These are phyloP conservation scores for Adela reaumurella DNA, from an alignment of 2,888 invertebrate species.

Conservation along the genomic window DNA sequence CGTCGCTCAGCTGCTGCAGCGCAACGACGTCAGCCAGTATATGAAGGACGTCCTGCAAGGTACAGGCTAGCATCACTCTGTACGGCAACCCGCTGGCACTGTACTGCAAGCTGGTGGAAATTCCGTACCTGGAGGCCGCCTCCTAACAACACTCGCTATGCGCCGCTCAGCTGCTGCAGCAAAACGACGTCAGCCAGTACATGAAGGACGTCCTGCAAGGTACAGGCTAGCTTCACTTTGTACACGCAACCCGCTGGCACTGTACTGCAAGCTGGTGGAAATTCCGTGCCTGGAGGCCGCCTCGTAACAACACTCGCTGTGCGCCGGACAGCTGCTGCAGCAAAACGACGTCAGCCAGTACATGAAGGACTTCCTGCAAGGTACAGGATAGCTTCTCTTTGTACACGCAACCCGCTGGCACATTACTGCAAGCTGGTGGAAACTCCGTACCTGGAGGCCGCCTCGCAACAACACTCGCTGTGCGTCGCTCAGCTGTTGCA, in stretches of 20 bases:
- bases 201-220: constrained; percentile 80
- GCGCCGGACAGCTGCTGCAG: constrained; percentile 77
- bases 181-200: constrained; percentile 82
- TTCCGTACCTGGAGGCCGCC: constrained; percentile 75
- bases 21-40: constrained; percentile 82
- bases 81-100: constrained; percentile 69
- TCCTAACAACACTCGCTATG: constrained; percentile 77
- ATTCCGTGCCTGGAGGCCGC: constrained; percentile 77
- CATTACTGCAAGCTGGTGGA: constrained; percentile 81
- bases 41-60: constrained; percentile 80
- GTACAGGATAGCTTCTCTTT: constrained; percentile 56
- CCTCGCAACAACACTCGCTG: constrained; percentile 75
- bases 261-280: constrained; percentile 81
- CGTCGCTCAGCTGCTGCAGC: constrained; percentile 75
- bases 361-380: constrained; percentile 79
- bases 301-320: constrained; percentile 73
- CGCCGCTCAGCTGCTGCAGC: constrained; percentile 75
- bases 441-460: constrained; percentile 73
- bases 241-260: constrained; percentile 72
- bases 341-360: constrained; percentile 83
- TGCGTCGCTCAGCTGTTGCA: constrained; percentile 79
- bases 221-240: constrained; percentile 59
- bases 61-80: constrained; percentile 18
- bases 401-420: constrained; percentile 74
- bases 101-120: constrained; percentile 79